Conservation (phyloP, 2,888 invertebrate species). For the Diplolepis rosae region DNA sequence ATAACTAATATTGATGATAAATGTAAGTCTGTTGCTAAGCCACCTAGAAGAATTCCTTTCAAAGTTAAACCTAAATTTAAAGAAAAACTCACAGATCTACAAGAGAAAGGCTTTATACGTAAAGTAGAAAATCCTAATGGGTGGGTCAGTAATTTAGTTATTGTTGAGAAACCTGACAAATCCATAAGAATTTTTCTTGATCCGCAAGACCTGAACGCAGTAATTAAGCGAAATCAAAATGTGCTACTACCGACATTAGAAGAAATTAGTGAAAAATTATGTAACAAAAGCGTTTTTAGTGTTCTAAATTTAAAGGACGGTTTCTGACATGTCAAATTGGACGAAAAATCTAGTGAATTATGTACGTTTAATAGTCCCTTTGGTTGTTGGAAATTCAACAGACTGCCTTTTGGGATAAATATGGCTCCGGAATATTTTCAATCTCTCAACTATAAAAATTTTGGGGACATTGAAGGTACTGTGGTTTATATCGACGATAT, state of each 20-base stretch:
- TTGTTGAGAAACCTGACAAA: conserved; percentile 46
- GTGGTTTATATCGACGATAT: neutral
- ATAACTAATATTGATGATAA: too few relatives aligned
- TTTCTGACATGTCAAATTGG: conserved; percentile 44
- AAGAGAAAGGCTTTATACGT: too few relatives aligned
- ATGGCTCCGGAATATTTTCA: conserved; percentile 64
- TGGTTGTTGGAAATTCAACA: conserved; percentile 55
- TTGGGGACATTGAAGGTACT: neutral
- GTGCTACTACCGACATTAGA: conserved; percentile 33
- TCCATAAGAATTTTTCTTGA: conserved; percentile 58
- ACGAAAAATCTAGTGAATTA: conserved; percentile 37
- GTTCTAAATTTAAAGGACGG: conserved; percentile 43
- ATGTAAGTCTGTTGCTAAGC: too few relatives aligned
- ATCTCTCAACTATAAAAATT: too few relatives aligned
- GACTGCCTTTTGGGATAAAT: conserved; percentile 63
- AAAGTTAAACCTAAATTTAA: too few relatives aligned
- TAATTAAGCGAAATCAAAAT: neutral
- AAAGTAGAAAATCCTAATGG: too few relatives aligned
- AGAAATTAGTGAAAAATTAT: conserved; percentile 31
- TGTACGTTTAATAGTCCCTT: conserved; percentile 47
- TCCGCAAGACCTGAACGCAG: conserved; percentile 54
- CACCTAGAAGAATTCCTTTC: too few relatives aligned
- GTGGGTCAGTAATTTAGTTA: conserved; percentile 29
- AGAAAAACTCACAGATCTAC: too few relatives aligned
- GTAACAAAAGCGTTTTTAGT: conserved; percentile 37